Evolutionary conservation across 2,113 vertebrate species (phyloP).

Genomic region (Aix galericulata): DNA sequence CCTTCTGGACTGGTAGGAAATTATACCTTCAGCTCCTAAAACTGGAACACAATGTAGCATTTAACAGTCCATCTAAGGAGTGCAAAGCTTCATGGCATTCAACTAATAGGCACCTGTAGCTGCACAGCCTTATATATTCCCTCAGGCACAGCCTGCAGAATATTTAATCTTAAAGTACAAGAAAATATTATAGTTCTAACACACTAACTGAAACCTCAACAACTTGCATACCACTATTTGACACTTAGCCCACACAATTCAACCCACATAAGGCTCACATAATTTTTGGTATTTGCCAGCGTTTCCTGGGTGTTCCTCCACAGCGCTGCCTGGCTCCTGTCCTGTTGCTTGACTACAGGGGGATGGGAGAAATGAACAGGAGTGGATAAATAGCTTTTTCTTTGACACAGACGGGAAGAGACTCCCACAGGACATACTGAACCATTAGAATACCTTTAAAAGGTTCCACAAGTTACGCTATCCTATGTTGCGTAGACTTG

Average conservation of each 20-base stretch:
- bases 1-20: not conserved
- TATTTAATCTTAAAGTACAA: not conserved
- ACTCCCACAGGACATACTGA: not conserved
- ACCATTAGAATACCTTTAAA: not conserved
- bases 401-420: not conserved
- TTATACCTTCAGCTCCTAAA: not conserved
- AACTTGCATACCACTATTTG: not conserved
- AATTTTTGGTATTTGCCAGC: not conserved
- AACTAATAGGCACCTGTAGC: not conserved
- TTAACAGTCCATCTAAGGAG: not conserved
- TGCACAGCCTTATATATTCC: not conserved
- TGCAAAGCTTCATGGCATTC: not conserved
- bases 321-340: not conserved
- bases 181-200: not conserved
- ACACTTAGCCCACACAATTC: not conserved
- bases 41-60: not conserved
- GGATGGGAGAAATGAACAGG: not conserved
- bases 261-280: not conserved
- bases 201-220: not conserved
- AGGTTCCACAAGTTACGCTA: not conserved
- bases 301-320: constrained; percentile 23
- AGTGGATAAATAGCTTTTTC: not conserved
- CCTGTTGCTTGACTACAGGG: not conserved
- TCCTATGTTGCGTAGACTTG: not conserved
- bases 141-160: not conserved